phyloP scores from a whole-genome alignment of 1,140 invertebrate genomes.

The Chironomus tepperi region DNA sequence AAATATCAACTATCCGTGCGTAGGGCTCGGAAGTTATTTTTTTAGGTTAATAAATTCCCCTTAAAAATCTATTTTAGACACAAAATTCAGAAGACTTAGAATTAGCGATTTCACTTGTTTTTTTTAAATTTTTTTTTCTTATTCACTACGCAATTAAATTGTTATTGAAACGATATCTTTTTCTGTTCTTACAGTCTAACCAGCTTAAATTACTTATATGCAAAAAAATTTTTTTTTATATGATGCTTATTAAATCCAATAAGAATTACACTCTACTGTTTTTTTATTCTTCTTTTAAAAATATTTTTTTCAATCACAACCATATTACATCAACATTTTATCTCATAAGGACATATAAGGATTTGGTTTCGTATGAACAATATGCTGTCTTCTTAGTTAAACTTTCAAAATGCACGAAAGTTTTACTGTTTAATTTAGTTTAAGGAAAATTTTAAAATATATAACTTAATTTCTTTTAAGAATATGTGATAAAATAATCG shows the following conservation, averaged over 20 bases:
- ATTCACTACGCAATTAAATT: slow-evolving; percentile 4
- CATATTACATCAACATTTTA: slow-evolving; percentile 24
- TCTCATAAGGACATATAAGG: slow-evolving; percentile 24
- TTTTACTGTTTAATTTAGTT: not conserved
- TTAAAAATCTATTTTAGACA: not conserved
- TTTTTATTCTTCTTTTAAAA: not conserved
- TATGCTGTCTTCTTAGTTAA: not conserved
- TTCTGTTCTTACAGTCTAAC: not conserved
- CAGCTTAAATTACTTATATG: slow-evolving; percentile 16
- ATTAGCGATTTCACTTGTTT: slow-evolving; percentile 23
- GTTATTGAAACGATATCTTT: slow-evolving; percentile 20
- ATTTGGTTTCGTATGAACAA: slow-evolving; percentile 24
- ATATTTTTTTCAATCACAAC: slow-evolving; percentile 22
- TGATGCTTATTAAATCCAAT: not conserved
- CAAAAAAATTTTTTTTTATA: slow-evolving; percentile 17
- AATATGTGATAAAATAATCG: no score
- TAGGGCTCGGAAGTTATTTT: not conserved
- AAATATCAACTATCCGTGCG: not conserved
- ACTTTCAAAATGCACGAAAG: not conserved
- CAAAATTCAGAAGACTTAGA: slow-evolving; percentile 24
- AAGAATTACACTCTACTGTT: slow-evolving; percentile 11
- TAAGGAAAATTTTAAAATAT: not conserved
- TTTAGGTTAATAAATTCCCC: not conserved
- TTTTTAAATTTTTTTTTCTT: not conserved
- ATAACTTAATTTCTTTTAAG: no score